Conservation (phyloP, 1,140 invertebrate species). For the Drosophila punjabiensis region DNA sequence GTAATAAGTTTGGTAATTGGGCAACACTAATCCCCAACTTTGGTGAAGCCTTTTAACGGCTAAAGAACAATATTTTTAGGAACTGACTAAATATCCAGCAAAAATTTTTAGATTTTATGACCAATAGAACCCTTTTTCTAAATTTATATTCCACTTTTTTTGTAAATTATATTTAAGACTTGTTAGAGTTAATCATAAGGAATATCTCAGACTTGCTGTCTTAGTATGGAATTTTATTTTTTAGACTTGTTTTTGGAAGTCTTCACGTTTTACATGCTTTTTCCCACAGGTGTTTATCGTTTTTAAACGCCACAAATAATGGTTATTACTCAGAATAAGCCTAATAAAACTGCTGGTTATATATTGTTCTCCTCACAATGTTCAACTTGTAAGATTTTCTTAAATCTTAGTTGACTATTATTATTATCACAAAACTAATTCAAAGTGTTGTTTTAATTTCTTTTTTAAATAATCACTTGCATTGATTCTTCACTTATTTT, state of each 20-base stretch:
- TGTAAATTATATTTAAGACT: no score
- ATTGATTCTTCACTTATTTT: no score
- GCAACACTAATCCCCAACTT: neutral
- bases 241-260: neutral
- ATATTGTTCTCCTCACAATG: neutral
- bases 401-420: neutral
- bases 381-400: neutral
- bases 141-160: no score
- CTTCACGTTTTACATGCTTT: neutral
- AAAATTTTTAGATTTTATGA: no score
- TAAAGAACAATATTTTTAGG: neutral
- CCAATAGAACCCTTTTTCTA: no score
- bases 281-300: slow-evolving; percentile 1
- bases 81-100: no score
- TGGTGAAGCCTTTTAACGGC: neutral
- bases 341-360: neutral
- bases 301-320: neutral
- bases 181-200: no score
- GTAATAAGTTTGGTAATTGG: neutral
- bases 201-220: no score
- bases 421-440: no score
- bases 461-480: neutral
- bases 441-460: neutral
- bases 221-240: neutral
- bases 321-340: neutral